Evolutionary conservation across 2,888 invertebrate species (phyloP).

Genomic region (Tribolium freemani): DNA sequence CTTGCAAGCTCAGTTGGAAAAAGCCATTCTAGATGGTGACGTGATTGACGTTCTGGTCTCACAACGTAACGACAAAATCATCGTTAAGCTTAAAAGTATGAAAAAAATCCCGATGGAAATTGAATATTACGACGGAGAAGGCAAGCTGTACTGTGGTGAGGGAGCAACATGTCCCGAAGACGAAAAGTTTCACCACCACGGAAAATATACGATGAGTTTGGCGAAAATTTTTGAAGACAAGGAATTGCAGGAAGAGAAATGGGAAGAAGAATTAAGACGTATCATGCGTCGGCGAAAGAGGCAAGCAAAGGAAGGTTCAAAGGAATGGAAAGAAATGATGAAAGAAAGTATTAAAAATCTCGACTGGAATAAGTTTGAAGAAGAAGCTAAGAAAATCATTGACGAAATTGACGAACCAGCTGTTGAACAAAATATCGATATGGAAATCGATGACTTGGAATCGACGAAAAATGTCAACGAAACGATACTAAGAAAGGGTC

Average conservation of each 20-base stretch:
- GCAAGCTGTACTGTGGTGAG: slow-evolving; percentile 77
- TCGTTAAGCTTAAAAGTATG: slow-evolving; percentile 80
- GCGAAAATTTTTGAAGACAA: slow-evolving; percentile 85
- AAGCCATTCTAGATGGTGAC: slow-evolving; percentile 83
- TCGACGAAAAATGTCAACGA: slow-evolving; percentile 75
- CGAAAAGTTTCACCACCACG: slow-evolving; percentile 66
- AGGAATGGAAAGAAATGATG: slow-evolving; percentile 74
- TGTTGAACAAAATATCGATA: slow-evolving; percentile 62
- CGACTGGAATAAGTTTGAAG: slow-evolving; percentile 77
- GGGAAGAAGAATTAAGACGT: slow-evolving; percentile 68
- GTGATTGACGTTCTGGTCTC: slow-evolving; percentile 84
- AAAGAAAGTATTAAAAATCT: slow-evolving; percentile 76
- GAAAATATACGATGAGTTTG: slow-evolving; percentile 76
- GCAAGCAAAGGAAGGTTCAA: slow-evolving; percentile 64
- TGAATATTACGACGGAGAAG: slow-evolving; percentile 56
- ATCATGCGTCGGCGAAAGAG: slow-evolving; percentile 63
- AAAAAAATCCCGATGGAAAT: slow-evolving; percentile 78
- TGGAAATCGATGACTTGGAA: slow-evolving; percentile 72
- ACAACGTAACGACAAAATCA: slow-evolving; percentile 81
- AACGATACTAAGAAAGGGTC: slow-evolving; percentile 70
- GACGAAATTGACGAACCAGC: slow-evolving; percentile 63
- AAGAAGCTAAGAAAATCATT: slow-evolving; percentile 71
- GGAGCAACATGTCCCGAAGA: slow-evolving; percentile 77
- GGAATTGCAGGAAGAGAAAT: slow-evolving; percentile 78
- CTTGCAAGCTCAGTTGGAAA: slow-evolving; percentile 80